Conservation (phyloP, 2,888 invertebrate genomes). For the Deroplatys truncata region DNA sequence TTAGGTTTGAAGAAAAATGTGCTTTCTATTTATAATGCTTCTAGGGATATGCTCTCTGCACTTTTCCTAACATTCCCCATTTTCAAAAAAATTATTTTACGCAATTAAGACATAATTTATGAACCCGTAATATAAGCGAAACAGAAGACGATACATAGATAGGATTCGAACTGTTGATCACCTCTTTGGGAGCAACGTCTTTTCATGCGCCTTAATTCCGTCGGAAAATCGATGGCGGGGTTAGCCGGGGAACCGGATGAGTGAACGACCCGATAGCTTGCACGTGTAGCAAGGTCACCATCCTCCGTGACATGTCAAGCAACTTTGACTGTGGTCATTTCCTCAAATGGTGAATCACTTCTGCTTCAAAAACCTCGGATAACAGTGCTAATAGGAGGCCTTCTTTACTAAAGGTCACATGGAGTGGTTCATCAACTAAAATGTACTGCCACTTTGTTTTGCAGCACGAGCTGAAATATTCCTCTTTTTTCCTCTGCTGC, state of each 20-base stretch:
- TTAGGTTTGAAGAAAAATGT: too few species aligned
- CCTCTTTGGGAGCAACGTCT: background rate
- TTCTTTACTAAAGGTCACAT: background rate
- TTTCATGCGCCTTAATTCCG: background rate
- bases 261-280: background rate
- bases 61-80: too few species aligned
- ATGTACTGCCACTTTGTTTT: background rate
- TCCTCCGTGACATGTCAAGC: background rate
- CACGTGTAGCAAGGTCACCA: background rate
- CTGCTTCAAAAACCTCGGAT: background rate
- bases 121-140: too few species aligned
- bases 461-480: background rate
- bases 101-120: too few species aligned
- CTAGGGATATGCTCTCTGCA: too few species aligned
- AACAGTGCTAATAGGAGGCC: background rate
- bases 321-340: background rate
- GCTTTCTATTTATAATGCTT: too few species aligned
- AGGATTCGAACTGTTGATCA: background rate
- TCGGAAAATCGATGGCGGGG: background rate
- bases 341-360: background rate
- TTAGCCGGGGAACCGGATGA: background rate
- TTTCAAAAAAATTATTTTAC: too few species aligned
- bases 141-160: too few species aligned
- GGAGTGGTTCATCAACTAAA: background rate
- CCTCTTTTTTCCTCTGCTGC: background rate